Percentiles rank a stretch among this genome's conserved stretches.
Conservation (phyloP, 2,888 invertebrate genomes). For the Bombylius major region DNA sequence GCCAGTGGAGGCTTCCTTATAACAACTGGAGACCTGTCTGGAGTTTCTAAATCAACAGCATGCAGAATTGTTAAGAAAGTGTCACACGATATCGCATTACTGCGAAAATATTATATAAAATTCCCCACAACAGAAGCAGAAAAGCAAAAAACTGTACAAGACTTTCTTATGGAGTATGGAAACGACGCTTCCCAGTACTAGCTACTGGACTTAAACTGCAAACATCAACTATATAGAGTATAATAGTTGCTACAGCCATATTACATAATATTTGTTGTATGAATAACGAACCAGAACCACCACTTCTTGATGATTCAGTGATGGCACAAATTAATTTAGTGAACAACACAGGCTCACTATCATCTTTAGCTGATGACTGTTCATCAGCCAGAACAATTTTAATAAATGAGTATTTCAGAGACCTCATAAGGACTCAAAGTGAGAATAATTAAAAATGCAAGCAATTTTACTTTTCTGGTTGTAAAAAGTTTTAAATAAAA, state of each 20-base stretch:
- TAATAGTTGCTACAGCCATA: slow-evolving; percentile 10
- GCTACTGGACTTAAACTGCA: slow-evolving; percentile 6
- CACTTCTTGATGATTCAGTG: too few species aligned
- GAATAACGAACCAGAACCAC: neutral
- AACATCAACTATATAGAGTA: slow-evolving; percentile 4
- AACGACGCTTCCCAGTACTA: neutral
- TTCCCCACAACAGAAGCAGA: neutral
- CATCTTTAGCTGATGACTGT: neutral
- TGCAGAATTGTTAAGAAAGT: neutral
- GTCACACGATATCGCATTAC: neutral
- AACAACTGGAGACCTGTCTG: neutral
- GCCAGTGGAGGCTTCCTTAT: too few species aligned
- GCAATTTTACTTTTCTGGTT: too few species aligned
- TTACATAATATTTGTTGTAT: slow-evolving; percentile 9
- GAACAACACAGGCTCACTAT: neutral
- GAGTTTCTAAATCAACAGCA: slow-evolving; percentile 1
- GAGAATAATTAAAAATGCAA: too few species aligned
- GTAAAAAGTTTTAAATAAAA: too few species aligned
- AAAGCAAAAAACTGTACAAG: neutral
- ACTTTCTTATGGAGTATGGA: slow-evolving; percentile 1
- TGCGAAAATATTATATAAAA: neutral
- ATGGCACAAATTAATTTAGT: too few species aligned
- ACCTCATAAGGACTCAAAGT: too few species aligned
- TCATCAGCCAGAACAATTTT: neutral
- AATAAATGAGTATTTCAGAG: neutral